phyloP scores from a whole-genome alignment of 2,797 vertebrate species.

The Alca torda region DNA sequence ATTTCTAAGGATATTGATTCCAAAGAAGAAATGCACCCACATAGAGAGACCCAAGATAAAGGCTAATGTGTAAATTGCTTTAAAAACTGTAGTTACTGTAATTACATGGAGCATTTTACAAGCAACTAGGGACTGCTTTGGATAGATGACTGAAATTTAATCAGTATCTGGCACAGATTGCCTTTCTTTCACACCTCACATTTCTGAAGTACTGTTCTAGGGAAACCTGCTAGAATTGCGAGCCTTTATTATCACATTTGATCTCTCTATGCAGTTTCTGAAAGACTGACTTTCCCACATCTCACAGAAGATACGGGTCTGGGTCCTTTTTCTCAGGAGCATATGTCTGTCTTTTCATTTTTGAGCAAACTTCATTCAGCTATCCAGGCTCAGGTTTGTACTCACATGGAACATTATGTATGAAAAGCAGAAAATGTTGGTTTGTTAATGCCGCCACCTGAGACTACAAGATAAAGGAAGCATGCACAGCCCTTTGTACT shows the following conservation, averaged over 20 bases:
- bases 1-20: constrained; percentile 77
- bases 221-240: constrained; percentile 55
- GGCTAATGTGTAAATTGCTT: constrained; percentile 79
- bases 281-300: constrained; percentile 48
- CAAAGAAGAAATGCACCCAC: constrained; percentile 72
- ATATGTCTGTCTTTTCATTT: constrained; percentile 13
- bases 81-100: constrained; percentile 79
- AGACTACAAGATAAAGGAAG: constrained; percentile 50
- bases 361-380: constrained; percentile 8
- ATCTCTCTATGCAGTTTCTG: constrained; percentile 42
- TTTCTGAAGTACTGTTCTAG: constrained; percentile 69
- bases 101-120: constrained; percentile 82
- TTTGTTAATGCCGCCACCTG: constrained; percentile 19
- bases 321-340: neutral
- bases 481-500: constrained; percentile 11
- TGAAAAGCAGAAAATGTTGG: constrained; percentile 52
- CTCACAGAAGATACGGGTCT: neutral
- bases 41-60: constrained; percentile 73
- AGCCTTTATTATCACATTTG: constrained; percentile 66
- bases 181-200: constrained; percentile 67
- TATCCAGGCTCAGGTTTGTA: constrained; percentile 34
- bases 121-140: constrained; percentile 76
- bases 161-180: constrained; percentile 75
- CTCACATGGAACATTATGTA: constrained; percentile 27
- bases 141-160: constrained; percentile 81